These are phyloP conservation scores for Seriola quinqueradiata DNA, from an alignment of 2,113 vertebrate genomes.

Conservation along the genomic window DNA sequence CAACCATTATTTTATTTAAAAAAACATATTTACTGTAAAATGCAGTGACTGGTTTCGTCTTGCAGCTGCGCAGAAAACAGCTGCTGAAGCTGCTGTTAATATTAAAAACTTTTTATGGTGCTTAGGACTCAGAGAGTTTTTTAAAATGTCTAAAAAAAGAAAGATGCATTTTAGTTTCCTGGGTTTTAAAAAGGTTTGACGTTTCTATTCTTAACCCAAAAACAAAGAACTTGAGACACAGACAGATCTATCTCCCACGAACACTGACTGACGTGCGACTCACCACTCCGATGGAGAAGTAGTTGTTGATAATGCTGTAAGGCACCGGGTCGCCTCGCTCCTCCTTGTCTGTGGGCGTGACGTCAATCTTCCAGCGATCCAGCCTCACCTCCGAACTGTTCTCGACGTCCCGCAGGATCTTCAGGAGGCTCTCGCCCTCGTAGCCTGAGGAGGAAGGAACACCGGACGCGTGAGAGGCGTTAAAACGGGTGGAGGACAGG, in stretches of 20 bases:
- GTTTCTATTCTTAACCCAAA: no score
- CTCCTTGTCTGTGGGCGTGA: slow-evolving; percentile 92
- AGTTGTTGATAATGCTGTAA: slow-evolving; percentile 97
- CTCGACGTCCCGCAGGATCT: slow-evolving; percentile 95
- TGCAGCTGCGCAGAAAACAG: no score
- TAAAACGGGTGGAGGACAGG: background rate
- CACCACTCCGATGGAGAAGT: slow-evolving; percentile 91
- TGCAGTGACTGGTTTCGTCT: no score
- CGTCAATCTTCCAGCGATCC: slow-evolving; percentile 95
- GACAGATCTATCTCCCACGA: background rate
- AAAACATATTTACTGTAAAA: background rate
- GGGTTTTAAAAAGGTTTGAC: no score
- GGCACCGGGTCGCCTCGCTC: slow-evolving; percentile 95
- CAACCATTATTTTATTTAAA: background rate
- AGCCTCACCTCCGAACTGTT: slow-evolving; percentile 93
- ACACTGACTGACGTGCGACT: slow-evolving; percentile 17
- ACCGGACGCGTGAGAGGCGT: background rate
- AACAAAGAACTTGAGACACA: no score
- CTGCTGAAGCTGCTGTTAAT: no score
- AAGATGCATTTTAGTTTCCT: no score
- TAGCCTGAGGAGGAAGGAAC: slow-evolving; percentile 85
- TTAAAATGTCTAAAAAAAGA: no score
- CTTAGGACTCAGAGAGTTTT: no score
- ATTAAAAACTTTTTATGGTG: no score
- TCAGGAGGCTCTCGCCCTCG: slow-evolving; percentile 96